Base-by-base conservation (phyloP, 2,888 invertebrate genomes). In the Xylota segnis region DNA sequence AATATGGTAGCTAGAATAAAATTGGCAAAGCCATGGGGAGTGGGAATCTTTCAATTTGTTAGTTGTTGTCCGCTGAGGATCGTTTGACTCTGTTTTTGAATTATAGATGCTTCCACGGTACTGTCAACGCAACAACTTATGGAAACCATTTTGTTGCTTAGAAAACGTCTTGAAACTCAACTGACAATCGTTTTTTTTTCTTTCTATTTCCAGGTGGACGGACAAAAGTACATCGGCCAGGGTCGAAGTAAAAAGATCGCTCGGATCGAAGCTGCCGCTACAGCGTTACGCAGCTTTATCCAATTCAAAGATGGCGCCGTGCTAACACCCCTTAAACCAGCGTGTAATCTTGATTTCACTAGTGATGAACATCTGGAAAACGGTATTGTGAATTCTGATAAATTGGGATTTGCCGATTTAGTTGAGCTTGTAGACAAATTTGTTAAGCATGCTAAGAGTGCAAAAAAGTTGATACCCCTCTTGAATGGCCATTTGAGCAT, bases 241-340 rank as follows among this genome's bases (percentile, higher is more conserved):
- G 94, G 94, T 27, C 92, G 93, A 56, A 94, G 94, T 83, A 94
- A 94, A 90, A 94, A 94, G 89, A 91, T 93, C 43, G 94, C 94
- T 5, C 93, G 94, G 86, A 93, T 93, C 87, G 93, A 93, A 88
- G 94, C 94, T 2, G 94, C 94, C 7, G 93, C 93, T 77, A 92
- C 93, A 47, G 94, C 94, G 6, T 88, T 94, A 65, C 93, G 94
- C 82, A 94, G 94, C 52, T 94, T 94, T 89, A 93, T 94, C 87
- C 94, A 94, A 89, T 93, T 94, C 88, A 94, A 94, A 88, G 93
- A 93, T 89, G 90, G 91, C 52, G 90, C 91, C 43, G 90, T 90
- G 29, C 83, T 92, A 45, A 89, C 91, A 79, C 90, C 91, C 68
- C 74, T 92, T 71, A 92, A 92, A 88, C 91, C 92, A 56, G 89